phyloP scores from a whole-genome alignment of 2,888 invertebrate genomes.

The Creontiades dilutus region DNA sequence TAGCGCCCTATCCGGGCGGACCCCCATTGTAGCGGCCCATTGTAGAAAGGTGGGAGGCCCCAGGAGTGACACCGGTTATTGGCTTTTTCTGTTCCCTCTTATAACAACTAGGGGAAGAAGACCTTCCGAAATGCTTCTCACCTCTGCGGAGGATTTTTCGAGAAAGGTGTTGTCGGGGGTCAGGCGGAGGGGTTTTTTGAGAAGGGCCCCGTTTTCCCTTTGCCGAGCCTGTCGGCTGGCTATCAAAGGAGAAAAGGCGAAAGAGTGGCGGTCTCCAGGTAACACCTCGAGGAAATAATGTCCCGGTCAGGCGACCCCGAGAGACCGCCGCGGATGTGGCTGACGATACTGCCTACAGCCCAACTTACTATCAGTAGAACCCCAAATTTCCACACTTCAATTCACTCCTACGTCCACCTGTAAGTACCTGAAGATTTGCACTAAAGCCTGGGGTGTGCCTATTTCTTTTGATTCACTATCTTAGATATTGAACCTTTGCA shows the following conservation, averaged over 20 bases:
- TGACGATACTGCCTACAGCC: background rate
- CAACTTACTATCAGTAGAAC: background rate
- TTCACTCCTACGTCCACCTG: too few species aligned
- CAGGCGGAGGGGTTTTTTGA: constrained; percentile 1
- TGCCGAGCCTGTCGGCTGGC: background rate
- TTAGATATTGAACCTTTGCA: too few species aligned
- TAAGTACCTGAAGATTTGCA: too few species aligned
- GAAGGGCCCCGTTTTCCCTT: background rate
- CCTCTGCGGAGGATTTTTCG: background rate
- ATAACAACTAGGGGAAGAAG: background rate
- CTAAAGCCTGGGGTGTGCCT: too few species aligned
- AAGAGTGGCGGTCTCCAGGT: constrained; percentile 26
- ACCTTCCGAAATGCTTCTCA: constrained; percentile 22
- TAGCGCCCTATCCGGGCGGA: constrained; percentile 15
- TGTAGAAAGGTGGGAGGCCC: background rate
- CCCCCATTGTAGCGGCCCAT: background rate
- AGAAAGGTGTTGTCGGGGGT: background rate
- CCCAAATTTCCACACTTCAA: too few species aligned
- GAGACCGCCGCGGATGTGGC: background rate
- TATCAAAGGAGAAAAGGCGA: constrained; percentile 25
- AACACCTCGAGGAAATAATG: constrained; percentile 22
- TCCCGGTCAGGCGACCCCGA: background rate
- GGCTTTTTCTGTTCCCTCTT: constrained; percentile 4
- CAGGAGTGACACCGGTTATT: constrained; percentile 26
- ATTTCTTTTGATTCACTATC: too few species aligned